Base-by-base conservation (phyloP, 1,140 invertebrate genomes). In the Bombus waltoni region DNA sequence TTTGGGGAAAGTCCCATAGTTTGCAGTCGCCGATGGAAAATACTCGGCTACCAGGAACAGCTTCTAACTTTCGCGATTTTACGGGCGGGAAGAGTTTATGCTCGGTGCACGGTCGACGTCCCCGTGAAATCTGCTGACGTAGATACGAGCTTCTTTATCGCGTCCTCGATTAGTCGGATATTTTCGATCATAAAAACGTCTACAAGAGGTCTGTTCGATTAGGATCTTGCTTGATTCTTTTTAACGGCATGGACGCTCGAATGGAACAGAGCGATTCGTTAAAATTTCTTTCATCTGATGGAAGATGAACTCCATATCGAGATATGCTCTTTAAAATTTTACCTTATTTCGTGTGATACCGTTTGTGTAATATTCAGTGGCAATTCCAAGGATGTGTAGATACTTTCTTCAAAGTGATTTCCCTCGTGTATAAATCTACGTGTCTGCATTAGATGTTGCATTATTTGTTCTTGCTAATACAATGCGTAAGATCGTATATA, bases 31-130 rank as follows among this genome's bases (percentile, higher is more conserved):
- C 22, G 75, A 47, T 71, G 66, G 47, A 84, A 78, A 84, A 84
- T 32, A 47, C 40, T 65, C 10, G 35, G 22, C 22, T n/a, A 71
- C 47, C 40, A 32, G 53, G 32, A 35, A 32, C 65, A 59, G 59
- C 53, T 53, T 57, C 59, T 90, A 89, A 89, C 76, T 89, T 77
- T 84, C 77, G 59, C 77, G 87, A 84, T 84, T 86, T 81, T 87
- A 90, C 74, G 80, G 73, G 73, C 66, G 15, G 68, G 72, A 70
- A 40, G 53, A 81, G 71, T 86, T 89, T 59, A 76, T 75, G 76
- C 59, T n/a, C 59, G 59, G 28, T 3, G 47, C 47, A 22, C 6
- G 47, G 47, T 53, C 47, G 47, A 53, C 6, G 80, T 88, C 83
- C 15, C 70, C 62, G 53, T 57, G 71, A 75, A 88, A 80, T 71